Evolutionary conservation across 2,888 invertebrate genomes (phyloP), one percentile per base, ranked within the genome.

Genomic region (Drosophila merina): DNA sequence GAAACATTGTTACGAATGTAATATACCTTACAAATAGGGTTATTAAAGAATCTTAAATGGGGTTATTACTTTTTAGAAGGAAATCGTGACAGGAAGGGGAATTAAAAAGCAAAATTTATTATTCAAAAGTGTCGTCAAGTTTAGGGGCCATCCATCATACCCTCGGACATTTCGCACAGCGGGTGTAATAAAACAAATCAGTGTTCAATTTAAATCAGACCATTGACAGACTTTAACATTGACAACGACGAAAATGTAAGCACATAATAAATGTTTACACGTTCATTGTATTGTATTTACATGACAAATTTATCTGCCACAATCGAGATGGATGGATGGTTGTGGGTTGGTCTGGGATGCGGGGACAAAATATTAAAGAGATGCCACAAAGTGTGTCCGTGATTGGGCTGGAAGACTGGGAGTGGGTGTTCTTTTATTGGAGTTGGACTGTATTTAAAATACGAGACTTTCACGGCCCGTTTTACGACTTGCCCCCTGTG

Each of bases 231-330:
- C 44, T 67, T 44, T 42, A 67, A 33, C 36, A 42, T 49, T 33
- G 36, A 45, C 57, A 42, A 42, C 57, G 42, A 42, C 42, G 9
- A 30, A 38, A 31, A 45, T 64, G 51, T 64, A 64, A 64, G 64
- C 66, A 64, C 64, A 64, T 64, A 64, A 64, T 64, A 64, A 64
- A 64, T 64, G 64, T 64, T 64, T 64, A 52, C 64, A 64, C 66
- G 64, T 64, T 52, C 66, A 38, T 64, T 64, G 64, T 64, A 64
- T 64, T 64, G 64, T 64, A 64, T 64, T 64, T 64, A 64, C 64
- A 64, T 64, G 64, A 64, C 66, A 64, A 64, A 64, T 64, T 64
- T 64, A 64, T 64, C 66, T 52, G 44, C 10, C 42, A 25, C 36
- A 51, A 31, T 31, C 36, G 40, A 31, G 28, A 28, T 47, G 47